Percentiles rank a stretch among this genome's conserved stretches.
Conservation (phyloP, 2,888 invertebrate genomes). For the Athalia circularis region DNA sequence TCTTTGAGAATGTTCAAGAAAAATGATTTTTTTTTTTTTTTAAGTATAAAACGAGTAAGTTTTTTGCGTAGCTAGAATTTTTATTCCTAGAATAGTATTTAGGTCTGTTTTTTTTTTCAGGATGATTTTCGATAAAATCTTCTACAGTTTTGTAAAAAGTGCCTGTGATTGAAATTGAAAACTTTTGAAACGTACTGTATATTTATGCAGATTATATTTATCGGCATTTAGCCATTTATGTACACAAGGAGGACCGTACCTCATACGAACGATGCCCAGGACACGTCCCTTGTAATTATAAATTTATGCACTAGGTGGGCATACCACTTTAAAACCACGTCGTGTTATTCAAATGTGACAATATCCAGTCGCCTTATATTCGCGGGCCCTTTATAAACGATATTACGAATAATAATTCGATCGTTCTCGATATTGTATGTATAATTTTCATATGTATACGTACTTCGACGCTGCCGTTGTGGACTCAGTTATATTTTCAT, state of each 20-base stretch:
- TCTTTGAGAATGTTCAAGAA: no score
- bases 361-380: slow-evolving; percentile 57
- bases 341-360: slow-evolving; percentile 73
- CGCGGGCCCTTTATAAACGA: slow-evolving; percentile 45
- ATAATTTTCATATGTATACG: slow-evolving; percentile 64
- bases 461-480: slow-evolving; percentile 43
- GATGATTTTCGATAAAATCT: no score
- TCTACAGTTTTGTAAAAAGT: no score
- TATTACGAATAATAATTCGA: slow-evolving; percentile 28
- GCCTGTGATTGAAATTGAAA: no score
- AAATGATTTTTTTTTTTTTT: no score
- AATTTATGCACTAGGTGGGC: slow-evolving; percentile 71
- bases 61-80: no score
- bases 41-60: no score
- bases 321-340: slow-evolving; percentile 47
- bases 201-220: slow-evolving; percentile 1
- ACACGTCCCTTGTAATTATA: slow-evolving; percentile 70
- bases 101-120: no score
- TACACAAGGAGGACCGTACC: no score
- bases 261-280: background rate
- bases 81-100: no score
- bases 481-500: no score
- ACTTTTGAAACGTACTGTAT: no score
- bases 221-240: background rate
- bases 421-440: slow-evolving; percentile 54